Conservation (phyloP, 2,888 invertebrate species). For the Hyles lineata region DNA sequence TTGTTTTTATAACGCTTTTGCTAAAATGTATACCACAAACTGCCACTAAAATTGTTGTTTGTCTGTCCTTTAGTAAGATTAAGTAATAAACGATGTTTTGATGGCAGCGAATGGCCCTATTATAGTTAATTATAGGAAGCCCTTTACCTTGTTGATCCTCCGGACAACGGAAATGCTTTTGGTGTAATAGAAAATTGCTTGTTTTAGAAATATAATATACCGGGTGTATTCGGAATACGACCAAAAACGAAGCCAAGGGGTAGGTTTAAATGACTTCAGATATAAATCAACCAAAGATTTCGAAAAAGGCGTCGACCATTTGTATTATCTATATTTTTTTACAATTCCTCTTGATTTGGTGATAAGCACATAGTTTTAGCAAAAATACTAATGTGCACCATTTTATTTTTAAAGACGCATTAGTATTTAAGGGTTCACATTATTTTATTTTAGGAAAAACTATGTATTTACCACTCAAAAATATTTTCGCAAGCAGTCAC, state of each 20-base stretch:
- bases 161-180: not conserved
- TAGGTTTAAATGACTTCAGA: not conserved
- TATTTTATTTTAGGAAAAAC: too few species aligned
- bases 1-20: not conserved
- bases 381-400: too few species aligned
- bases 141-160: constrained; percentile 16
- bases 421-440: too few species aligned
- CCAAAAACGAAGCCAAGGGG: not conserved
- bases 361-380: too few species aligned
- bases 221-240: too few species aligned
- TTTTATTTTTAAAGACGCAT: too few species aligned
- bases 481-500: too few species aligned
- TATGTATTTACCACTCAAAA: too few species aligned
- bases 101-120: constrained; percentile 19
- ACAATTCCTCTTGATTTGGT: too few species aligned
- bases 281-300: too few species aligned
- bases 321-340: too few species aligned
- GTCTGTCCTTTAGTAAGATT: constrained; percentile 21
- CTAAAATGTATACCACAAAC: not conserved
- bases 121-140: constrained; percentile 24
- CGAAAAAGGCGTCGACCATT: too few species aligned
- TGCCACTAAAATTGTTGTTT: constrained; percentile 24
- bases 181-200: not conserved
- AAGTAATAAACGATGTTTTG: constrained; percentile 26
- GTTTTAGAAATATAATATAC: not conserved